Base-by-base conservation (phyloP, 1,140 invertebrate genomes). In the Pogonognathellus flavescens region DNA sequence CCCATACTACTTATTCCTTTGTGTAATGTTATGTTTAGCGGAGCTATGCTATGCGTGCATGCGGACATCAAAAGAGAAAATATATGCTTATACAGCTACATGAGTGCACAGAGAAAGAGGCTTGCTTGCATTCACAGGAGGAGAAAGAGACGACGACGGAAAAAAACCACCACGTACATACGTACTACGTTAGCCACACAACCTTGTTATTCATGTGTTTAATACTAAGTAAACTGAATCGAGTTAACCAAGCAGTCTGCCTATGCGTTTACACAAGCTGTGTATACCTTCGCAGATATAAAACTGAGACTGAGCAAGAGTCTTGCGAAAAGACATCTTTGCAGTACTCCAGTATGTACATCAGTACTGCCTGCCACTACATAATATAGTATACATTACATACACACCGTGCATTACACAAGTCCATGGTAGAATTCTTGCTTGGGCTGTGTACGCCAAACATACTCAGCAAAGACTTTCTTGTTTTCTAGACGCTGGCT, bases 221-320 rank as follows among this genome's bases (percentile, higher is more conserved):
- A 66, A 66, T 66, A 20, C 22, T 76, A 76, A 76, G 70, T 49
- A 76, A 76, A 76, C 70, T 76, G 70, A 49, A 49, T 41, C 70
- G 31, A 76, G 31, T 76, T 76, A 76, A 76, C 25, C 41, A 76
- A 76, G 31, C 70, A 76, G 25, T 14, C 22, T 25, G 25, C 20
- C 22, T 25, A 25, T 10, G 20, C 22, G 22, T 25, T 25, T 20
- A 14, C 22, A 66, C 20, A 66, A 25, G 20, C 14, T 1, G 62
- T 13, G 18, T 3, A 66, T 25, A 31, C 53, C 53, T 55, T 11
- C n/a, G n/a, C n/a, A n/a, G n/a, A n/a, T 55, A 62, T 11, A 20
- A 62, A 11, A 4, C 22, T 9, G 20, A 25, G 20, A 25, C 7
- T 66, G 14, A 66, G 18, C 22, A 18, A 25, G 22, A 66, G 20